Evolutionary conservation across 2,888 invertebrate species (phyloP), one percentile per base, ranked within the genome.

Genomic region (Camptogramma bilineatum): DNA sequence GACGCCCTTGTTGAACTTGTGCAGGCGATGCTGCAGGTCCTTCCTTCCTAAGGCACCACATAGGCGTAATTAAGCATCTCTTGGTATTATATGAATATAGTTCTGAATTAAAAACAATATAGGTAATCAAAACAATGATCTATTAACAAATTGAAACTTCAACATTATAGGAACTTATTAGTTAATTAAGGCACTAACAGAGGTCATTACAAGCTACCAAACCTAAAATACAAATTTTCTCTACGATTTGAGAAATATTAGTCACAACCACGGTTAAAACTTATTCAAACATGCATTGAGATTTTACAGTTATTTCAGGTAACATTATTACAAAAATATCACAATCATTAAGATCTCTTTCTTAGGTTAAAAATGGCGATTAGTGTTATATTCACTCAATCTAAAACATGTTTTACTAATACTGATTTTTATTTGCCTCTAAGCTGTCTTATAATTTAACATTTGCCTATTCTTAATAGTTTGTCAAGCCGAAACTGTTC

Each of bases 311-410:
- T 52, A 44, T 58, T 61, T 64, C 63, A 63, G 66, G 69, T 66
- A 68, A 66, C 69, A 58, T n/a, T 54, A 55, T 67, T 70, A 57
- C 53, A 60, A 44, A 60, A 34, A 60, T 61, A 66, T 70, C 68
- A 66, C 68, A 66, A 28, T 28, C 18, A 44, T 55, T 54, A 10
- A 10, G 16, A 34, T 17, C 5, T 47, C 42, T 51, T 55, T 47
- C 42, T 51, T 55, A 48, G 31, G 17, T 44, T 39, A 24, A 59
- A 17, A 50, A 48, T 52, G 52, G 52, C 63, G 53, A 21, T 47
- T 44, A 52, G 39, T 53, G 17, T 13, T 10, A 34, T 2, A 39
- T 42, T 50, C 24, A 58, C 63, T 44, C 58, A 57, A 18, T 28
- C 52, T 42, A 57, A 52, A 21, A 42, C 4, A 44, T 1, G 9